phyloP scores from a whole-genome alignment of 1,140 invertebrate genomes.

The Formica exsecta region DNA sequence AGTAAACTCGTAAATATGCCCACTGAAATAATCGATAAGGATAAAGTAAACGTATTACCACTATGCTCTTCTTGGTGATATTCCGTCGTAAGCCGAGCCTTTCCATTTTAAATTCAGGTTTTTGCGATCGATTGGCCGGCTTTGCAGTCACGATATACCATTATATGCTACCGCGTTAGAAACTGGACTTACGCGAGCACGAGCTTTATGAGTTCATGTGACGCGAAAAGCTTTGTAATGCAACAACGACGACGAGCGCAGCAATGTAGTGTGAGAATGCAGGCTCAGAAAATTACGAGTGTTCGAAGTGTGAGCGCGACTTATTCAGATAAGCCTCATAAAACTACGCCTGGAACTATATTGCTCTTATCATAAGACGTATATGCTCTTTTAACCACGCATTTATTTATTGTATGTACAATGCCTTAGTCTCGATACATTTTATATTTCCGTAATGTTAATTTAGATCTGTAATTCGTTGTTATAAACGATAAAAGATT shows the following conservation, averaged over 20 bases:
- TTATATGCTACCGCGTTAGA: conserved; percentile 32
- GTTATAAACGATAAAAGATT: background rate
- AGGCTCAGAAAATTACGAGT: conserved; percentile 61
- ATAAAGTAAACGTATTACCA: conserved; percentile 32
- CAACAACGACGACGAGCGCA: conserved; percentile 56
- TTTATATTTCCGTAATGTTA: conserved; percentile 7
- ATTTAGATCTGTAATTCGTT: background rate
- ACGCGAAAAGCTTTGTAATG: conserved; percentile 71
- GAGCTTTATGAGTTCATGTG: conserved; percentile 67
- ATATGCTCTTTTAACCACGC: background rate
- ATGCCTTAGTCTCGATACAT: background rate
- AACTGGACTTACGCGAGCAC: conserved; percentile 48
- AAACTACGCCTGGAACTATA: conserved; percentile 37
- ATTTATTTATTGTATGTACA: background rate
- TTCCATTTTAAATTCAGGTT: conserved; percentile 58
- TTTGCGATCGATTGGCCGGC: conserved; percentile 66
- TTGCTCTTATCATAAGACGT: conserved; percentile 28
- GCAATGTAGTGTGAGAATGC: conserved; percentile 29
- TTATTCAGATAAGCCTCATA: conserved; percentile 64
- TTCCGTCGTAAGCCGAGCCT: conserved; percentile 26
- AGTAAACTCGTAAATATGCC: conserved; percentile 26
- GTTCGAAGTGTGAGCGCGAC: conserved; percentile 64
- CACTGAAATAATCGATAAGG: conserved; percentile 42
- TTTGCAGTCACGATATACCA: conserved; percentile 63
- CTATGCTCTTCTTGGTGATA: conserved; percentile 4